Evolutionary conservation across 2,797 vertebrate genomes (phyloP).

Genomic region (Babyrousa celebensis): DNA sequence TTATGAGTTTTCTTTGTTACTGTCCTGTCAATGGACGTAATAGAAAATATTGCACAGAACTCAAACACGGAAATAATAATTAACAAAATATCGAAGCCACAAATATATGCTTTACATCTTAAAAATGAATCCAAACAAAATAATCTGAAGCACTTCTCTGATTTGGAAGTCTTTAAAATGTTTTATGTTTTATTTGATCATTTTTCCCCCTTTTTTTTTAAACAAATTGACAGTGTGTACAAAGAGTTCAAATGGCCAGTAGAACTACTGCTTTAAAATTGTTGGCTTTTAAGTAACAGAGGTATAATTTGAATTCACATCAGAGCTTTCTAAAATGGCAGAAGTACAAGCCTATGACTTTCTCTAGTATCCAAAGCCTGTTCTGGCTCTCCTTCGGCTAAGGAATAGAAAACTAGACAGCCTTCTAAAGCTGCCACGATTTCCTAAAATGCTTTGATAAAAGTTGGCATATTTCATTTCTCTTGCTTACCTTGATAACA

Average conservation of each 20-base stretch:
- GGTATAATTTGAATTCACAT: constrained; percentile 90
- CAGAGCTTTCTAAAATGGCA: constrained; percentile 90
- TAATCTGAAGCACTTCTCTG: constrained; percentile 89
- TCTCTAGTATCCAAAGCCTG: constrained; percentile 84
- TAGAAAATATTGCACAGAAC: constrained; percentile 90
- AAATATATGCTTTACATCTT: constrained; percentile 88
- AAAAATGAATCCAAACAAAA: constrained; percentile 88
- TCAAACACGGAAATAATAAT: constrained; percentile 89
- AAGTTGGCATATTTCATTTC: constrained; percentile 78
- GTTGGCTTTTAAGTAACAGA: constrained; percentile 91
- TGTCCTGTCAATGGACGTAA: constrained; percentile 86
- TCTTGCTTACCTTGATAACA: constrained; percentile 78
- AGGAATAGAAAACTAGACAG: constrained; percentile 83
- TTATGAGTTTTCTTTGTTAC: constrained; percentile 86
- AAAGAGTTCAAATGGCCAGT: constrained; percentile 89
- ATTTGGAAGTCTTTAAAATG: constrained; percentile 86
- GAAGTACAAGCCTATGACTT: constrained; percentile 85
- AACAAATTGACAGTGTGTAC: constrained; percentile 89
- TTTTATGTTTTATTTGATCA: constrained; percentile 80
- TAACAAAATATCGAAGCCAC: constrained; percentile 88
- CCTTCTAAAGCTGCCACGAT: constrained; percentile 79
- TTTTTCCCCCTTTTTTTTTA: constrained; percentile 73
- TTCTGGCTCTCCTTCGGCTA: constrained; percentile 86
- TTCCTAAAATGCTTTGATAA: constrained; percentile 71
- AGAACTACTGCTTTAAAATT: constrained; percentile 90